phyloP scores from a whole-genome alignment of 1,140 invertebrate genomes.

The Trigoniulus corallinus region DNA sequence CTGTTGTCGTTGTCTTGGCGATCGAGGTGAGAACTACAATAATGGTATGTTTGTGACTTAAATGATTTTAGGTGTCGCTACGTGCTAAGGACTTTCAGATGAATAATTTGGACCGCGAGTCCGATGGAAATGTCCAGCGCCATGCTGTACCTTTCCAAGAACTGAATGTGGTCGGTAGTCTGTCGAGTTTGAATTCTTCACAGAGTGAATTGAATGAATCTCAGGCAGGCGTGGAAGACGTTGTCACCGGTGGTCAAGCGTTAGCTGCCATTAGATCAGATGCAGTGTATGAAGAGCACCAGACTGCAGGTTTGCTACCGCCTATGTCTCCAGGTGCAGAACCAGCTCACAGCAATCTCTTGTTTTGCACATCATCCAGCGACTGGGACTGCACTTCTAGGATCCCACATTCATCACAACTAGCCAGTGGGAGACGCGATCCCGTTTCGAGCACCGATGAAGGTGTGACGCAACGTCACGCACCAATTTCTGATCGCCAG shows the following conservation, averaged over 20 bases:
- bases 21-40: too few relatives aligned
- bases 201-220: slow-evolving; percentile 5
- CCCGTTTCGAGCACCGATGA: background rate
- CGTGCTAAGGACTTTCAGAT: slow-evolving; percentile 5
- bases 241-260: background rate
- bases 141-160: background rate
- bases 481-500: too few relatives aligned
- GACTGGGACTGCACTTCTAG: too few relatives aligned
- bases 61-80: background rate
- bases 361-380: too few relatives aligned
- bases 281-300: slow-evolving; percentile 7
- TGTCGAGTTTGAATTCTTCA: slow-evolving; percentile 5
- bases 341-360: too few relatives aligned
- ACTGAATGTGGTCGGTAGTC: slow-evolving; percentile 3
- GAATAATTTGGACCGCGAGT: slow-evolving; percentile 7
- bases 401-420: too few relatives aligned
- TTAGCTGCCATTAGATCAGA: slow-evolving; percentile 4
- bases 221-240: background rate
- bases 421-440: background rate
- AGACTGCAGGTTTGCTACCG: background rate
- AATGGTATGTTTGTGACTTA: too few relatives aligned
- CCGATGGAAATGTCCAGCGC: too few relatives aligned
- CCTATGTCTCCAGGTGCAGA: background rate
- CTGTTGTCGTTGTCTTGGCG: too few relatives aligned
- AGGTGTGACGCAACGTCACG: too few relatives aligned